Conservation (phyloP, 2,113 vertebrate species). For the Eurypyga helias region DNA sequence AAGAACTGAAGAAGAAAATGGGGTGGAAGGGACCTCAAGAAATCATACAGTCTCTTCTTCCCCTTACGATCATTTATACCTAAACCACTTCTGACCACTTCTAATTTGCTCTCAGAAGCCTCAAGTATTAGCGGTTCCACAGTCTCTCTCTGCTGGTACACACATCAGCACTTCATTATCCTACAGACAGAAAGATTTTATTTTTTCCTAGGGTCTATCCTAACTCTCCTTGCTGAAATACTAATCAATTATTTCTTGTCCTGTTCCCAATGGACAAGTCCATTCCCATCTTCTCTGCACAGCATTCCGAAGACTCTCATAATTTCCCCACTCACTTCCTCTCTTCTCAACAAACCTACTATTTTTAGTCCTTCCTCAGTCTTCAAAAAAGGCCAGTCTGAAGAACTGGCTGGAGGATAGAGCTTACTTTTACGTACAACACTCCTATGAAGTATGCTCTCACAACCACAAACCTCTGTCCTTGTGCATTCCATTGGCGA, state of each 20-base stretch:
- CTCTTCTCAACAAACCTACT: neutral
- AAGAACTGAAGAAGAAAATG: neutral
- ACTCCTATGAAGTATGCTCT: neutral
- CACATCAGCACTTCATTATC: neutral
- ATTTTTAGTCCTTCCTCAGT: neutral
- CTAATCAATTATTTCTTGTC: neutral
- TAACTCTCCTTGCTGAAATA: neutral
- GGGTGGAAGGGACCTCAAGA: neutral
- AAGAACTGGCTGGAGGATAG: neutral
- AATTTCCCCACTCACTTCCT: neutral
- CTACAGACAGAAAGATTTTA: neutral
- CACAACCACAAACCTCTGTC: neutral
- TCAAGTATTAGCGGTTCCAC: neutral
- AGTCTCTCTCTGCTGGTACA: neutral
- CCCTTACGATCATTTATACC: neutral
- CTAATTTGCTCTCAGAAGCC: neutral
- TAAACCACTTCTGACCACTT: neutral
- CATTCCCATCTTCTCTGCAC: neutral
- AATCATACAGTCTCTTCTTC: neutral
- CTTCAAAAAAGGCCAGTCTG: neutral
- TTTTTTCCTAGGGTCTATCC: neutral
- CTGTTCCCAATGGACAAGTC: neutral
- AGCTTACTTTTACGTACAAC: neutral
- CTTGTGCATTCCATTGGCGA: neutral
- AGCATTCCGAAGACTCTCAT: neutral